Conservation (phyloP, 2,888 invertebrate genomes). For the Dione vanillae region DNA sequence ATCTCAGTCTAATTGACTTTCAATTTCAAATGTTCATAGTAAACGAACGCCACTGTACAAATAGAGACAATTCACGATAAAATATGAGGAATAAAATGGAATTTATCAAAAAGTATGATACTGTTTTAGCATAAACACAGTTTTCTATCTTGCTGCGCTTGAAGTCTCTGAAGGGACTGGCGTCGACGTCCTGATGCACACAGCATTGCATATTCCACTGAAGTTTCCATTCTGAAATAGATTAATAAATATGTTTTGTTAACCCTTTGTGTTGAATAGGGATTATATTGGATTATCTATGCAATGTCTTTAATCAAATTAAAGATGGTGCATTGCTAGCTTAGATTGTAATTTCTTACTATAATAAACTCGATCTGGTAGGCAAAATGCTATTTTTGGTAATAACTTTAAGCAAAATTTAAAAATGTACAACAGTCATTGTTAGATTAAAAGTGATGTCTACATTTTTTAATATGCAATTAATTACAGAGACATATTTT, state of each 20-base stretch:
- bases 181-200: conserved; percentile 77
- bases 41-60: conserved; percentile 20
- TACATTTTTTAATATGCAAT: no score
- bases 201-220: conserved; percentile 87
- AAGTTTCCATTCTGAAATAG: conserved; percentile 85
- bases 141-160: conserved; percentile 73
- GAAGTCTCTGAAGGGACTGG: conserved; percentile 74
- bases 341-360: no score
- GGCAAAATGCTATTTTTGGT: no score
- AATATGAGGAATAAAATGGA: conserved; percentile 41
- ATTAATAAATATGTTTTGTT: not conserved
- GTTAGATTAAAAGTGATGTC: no score
- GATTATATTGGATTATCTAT: no score
- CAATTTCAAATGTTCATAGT: conserved; percentile 4
- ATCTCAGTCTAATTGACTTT: not conserved
- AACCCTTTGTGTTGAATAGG: no score
- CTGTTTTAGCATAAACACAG: conserved; percentile 68
- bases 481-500: no score
- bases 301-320: no score
- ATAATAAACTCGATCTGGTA: no score
- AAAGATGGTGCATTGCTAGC: no score
- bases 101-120: conserved; percentile 46
- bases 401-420: no score
- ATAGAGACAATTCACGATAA: conserved; percentile 29
- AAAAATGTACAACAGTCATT: no score